phyloP scores from a whole-genome alignment of 2,113 vertebrate species.

The Anarrhichthys ocellatus region DNA sequence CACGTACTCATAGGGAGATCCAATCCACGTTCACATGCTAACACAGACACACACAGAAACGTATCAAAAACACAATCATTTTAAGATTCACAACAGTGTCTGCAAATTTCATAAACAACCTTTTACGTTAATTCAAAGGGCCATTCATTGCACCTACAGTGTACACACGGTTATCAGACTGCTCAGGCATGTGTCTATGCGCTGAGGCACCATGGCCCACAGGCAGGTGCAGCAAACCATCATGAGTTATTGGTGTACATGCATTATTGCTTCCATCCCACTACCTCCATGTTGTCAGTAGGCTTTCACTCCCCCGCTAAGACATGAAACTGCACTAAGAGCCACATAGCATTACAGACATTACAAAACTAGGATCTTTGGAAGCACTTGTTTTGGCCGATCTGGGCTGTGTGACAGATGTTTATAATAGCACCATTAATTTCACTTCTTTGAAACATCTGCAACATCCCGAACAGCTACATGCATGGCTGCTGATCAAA shows the following conservation, averaged over 20 bases:
- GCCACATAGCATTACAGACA: not conserved
- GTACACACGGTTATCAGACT: not conserved
- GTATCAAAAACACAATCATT: not conserved
- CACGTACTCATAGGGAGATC: slow-evolving; percentile 20
- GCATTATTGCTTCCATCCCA: slow-evolving; percentile 24
- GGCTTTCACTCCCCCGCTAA: not conserved
- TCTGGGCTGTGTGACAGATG: slow-evolving; percentile 69
- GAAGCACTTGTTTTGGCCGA: slow-evolving; percentile 42
- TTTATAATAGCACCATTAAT: slow-evolving; percentile 68
- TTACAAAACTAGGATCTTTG: slow-evolving; percentile 25
- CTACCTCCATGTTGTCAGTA: not conserved
- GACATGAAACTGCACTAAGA: slow-evolving; percentile 15
- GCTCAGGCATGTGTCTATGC: not conserved
- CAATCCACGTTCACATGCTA: not conserved
- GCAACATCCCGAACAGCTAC: slow-evolving; percentile 63
- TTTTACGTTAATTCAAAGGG: not conserved
- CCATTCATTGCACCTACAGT: not conserved
- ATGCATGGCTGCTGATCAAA: slow-evolving; percentile 53
- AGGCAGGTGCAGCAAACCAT: slow-evolving; percentile 12
- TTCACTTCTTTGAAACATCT: slow-evolving; percentile 59
- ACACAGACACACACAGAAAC: not conserved
- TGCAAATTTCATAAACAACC: not conserved
- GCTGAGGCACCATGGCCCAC: not conserved
- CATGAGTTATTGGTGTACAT: not conserved
- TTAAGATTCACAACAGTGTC: not conserved